These are phyloP conservation scores for Falco columbarius DNA, from an alignment of 2,797 vertebrate species.

Conservation along the genomic window DNA sequence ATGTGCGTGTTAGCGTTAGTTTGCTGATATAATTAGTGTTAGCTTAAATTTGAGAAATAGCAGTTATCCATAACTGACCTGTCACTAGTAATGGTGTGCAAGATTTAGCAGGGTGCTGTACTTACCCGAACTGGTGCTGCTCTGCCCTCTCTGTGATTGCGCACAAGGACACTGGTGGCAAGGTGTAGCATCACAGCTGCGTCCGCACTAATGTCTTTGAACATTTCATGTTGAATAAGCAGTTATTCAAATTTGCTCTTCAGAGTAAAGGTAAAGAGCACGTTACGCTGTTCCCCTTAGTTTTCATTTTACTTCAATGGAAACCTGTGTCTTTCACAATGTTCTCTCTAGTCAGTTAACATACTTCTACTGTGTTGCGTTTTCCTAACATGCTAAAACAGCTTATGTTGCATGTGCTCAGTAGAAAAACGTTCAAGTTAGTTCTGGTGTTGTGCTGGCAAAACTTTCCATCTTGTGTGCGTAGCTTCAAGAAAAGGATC, in stretches of 20 bases:
- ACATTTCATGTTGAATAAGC: not conserved
- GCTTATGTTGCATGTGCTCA: not conserved
- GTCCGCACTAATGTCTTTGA: fast-evolving
- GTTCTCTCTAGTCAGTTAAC: not conserved
- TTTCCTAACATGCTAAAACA: not conserved
- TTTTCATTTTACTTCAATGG: not conserved
- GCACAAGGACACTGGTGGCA: fast-evolving
- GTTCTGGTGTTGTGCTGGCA: not conserved
- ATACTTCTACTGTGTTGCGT: not conserved
- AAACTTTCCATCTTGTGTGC: not conserved
- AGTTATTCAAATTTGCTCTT: not conserved
- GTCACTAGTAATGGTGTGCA: not conserved
- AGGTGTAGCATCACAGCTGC: not conserved
- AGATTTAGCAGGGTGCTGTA: not conserved
- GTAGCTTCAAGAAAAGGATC: not conserved
- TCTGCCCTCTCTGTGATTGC: not conserved
- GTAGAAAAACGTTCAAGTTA: not conserved
- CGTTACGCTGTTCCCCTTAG: not conserved
- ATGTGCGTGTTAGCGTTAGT: not conserved
- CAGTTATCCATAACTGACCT: not conserved
- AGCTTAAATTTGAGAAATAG: not conserved
- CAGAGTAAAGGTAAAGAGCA: not conserved
- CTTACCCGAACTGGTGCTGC: not conserved
- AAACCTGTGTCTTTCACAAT: not conserved
- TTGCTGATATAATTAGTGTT: not conserved